Conservation (phyloP, 2,888 invertebrate species). For the Cantharis nigra region DNA sequence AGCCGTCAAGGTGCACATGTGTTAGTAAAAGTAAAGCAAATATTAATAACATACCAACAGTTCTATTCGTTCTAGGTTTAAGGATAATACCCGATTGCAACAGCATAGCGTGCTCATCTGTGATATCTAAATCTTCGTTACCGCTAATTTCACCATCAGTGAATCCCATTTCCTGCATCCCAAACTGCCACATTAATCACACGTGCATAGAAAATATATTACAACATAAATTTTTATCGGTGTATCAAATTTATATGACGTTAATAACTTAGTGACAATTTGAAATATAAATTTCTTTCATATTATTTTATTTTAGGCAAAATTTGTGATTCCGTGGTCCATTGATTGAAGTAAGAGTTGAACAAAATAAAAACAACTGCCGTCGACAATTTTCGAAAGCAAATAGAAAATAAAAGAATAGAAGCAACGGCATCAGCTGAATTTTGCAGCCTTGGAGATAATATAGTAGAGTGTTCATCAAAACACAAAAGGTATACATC, state of each 20-base stretch:
- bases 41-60: slow-evolving; percentile 48
- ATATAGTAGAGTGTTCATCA: too few relatives aligned
- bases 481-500: too few relatives aligned
- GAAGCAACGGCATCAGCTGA: background rate
- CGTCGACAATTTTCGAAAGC: background rate
- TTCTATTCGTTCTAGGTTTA: slow-evolving; percentile 51
- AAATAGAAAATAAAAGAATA: background rate
- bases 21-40: background rate
- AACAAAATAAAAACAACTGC: background rate
- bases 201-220: slow-evolving; percentile 8
- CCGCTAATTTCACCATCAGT: slow-evolving; percentile 65
- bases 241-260: background rate
- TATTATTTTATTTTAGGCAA: background rate
- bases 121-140: slow-evolving; percentile 68
- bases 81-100: slow-evolving; percentile 58
- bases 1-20: background rate
- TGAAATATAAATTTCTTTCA: background rate
- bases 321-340: background rate
- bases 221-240: background rate
- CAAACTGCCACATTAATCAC: slow-evolving; percentile 28
- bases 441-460: too few relatives aligned
- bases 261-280: background rate
- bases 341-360: background rate
- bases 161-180: slow-evolving; percentile 59
- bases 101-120: slow-evolving; percentile 74